Conservation (phyloP, 2,797 vertebrate genomes). For the Enteromius anoplus region DNA sequence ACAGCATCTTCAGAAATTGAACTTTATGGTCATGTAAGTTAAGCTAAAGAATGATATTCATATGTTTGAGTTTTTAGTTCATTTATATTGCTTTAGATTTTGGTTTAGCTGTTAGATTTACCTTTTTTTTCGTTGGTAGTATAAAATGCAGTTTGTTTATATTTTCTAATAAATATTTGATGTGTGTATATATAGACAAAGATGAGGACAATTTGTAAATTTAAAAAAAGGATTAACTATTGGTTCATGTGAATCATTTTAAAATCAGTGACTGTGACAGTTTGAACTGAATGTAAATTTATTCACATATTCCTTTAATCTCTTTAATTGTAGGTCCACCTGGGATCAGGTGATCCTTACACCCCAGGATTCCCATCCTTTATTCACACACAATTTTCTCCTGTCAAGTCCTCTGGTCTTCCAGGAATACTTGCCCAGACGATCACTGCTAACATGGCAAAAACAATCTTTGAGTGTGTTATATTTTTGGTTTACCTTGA, state of each 20-base stretch:
- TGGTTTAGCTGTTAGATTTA: neutral
- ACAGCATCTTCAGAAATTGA: neutral
- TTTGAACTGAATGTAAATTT: neutral
- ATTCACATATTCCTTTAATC: slow-evolving; percentile 16
- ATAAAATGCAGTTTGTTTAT: neutral
- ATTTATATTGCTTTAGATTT: neutral
- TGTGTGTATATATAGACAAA: neutral
- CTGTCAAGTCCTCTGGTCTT: slow-evolving; percentile 85
- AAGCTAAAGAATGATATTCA: neutral
- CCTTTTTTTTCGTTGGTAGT: neutral
- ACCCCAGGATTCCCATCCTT: slow-evolving; percentile 97
- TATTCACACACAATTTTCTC: slow-evolving; percentile 91
- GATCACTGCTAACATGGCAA: slow-evolving; percentile 72
- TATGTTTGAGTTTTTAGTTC: neutral
- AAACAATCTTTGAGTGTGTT: slow-evolving; percentile 77
- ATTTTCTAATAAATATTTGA: neutral
- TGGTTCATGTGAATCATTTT: neutral
- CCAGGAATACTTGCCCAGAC: slow-evolving; percentile 89
- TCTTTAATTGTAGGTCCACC: slow-evolving; percentile 83
- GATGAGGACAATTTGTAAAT: neutral
- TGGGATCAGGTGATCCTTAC: slow-evolving; percentile 92
- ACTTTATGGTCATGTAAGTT: slow-evolving; percentile 90
- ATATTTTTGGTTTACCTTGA: neutral
- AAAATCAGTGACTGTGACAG: neutral
- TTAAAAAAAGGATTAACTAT: neutral